Conservation (phyloP, 2,797 vertebrate genomes). For the Phaenicophaeus curvirostris region DNA sequence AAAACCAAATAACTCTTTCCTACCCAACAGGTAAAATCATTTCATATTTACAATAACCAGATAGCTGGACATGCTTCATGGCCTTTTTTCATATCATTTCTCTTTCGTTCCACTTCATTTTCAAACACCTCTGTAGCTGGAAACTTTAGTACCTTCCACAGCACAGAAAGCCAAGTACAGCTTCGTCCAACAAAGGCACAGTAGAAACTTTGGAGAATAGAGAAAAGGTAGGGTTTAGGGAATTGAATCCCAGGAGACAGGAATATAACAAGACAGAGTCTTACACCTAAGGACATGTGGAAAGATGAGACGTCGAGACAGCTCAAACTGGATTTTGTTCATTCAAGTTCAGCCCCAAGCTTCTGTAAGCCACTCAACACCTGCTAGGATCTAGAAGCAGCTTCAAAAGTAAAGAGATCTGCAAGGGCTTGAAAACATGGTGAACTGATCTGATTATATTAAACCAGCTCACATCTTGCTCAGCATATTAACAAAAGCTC, state of each 20-base stretch:
- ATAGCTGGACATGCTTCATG: not conserved
- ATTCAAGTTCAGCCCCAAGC: not conserved
- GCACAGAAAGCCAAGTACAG: not conserved
- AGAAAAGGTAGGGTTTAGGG: not conserved
- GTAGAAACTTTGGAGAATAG: accelerated
- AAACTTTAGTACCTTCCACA: not conserved
- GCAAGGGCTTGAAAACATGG: not conserved
- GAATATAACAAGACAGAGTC: not conserved
- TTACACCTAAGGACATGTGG: not conserved
- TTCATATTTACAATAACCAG: not conserved
- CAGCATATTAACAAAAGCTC: not conserved
- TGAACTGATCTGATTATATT: not conserved
- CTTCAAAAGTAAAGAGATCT: no score
- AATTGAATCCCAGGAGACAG: not conserved
- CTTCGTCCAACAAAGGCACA: not conserved
- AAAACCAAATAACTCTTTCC: not conserved
- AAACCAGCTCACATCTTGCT: not conserved
- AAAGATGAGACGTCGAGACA: not conserved
- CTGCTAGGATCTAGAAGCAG: not conserved
- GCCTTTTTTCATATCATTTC: not conserved
- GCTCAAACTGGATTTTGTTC: not conserved
- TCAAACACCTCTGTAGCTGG: not conserved
- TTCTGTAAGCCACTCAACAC: not conserved
- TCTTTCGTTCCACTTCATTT: not conserved
- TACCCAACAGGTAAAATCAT: not conserved